phyloP scores from a whole-genome alignment of 2,113 vertebrate genomes.

The Protomyctophum bolini region DNA sequence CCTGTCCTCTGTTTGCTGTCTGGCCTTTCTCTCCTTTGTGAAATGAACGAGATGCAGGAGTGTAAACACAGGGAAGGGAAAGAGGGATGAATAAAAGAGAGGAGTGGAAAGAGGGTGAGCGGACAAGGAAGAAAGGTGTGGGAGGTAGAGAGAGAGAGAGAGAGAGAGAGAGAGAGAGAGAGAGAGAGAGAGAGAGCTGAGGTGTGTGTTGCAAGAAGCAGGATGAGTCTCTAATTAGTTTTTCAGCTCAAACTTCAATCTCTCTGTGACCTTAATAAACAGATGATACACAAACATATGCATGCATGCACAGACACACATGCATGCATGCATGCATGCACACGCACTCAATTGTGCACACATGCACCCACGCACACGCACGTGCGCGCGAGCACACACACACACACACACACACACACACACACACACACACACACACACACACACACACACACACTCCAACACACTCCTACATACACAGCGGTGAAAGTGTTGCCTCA shows the following conservation, averaged over 20 bases:
- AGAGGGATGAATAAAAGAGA: background rate
- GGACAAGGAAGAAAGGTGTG: background rate
- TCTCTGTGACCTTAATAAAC: constrained; percentile 75
- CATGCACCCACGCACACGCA: background rate
- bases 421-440: constrained; percentile 23
- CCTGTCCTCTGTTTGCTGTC: no score
- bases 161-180: constrained; percentile 9
- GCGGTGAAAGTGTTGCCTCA: constrained; percentile 79
- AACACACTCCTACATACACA: constrained; percentile 20
- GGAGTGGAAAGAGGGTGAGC: background rate
- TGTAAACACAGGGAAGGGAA: background rate
- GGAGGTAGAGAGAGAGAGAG: background rate
- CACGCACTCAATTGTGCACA: background rate
- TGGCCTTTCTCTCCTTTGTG: no score
- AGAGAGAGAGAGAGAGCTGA: constrained; percentile 14
- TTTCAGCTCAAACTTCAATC: constrained; percentile 66
- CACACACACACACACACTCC: constrained; percentile 19
- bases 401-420: constrained; percentile 7
- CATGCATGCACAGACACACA: background rate
- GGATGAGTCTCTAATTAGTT: constrained; percentile 66
- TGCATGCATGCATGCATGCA: background rate
- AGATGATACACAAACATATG: constrained; percentile 47
- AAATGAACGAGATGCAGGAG: background rate
- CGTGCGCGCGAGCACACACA: background rate
- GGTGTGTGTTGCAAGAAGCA: constrained; percentile 68